Evolutionary conservation across 2,888 invertebrate species (phyloP).

Genomic region (Pandemis corylana): DNA sequence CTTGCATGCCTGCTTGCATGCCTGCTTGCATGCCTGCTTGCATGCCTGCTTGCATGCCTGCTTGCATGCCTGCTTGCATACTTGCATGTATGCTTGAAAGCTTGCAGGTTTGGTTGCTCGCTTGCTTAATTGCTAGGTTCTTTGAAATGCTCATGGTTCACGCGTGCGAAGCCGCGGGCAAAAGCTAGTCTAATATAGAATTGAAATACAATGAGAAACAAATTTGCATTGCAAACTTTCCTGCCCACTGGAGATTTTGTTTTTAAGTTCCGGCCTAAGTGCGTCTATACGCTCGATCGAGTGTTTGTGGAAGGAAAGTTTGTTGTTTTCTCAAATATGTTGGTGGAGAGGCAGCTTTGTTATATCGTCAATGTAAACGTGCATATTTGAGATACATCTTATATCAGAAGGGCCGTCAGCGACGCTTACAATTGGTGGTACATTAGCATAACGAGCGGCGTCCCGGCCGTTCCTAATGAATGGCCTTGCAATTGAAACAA

Average conservation of each 20-base stretch:
- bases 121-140: too few relatives aligned
- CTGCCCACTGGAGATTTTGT: constrained; percentile 24
- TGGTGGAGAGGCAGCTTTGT: background rate
- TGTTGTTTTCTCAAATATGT: background rate
- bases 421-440: constrained; percentile 56
- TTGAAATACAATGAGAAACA: constrained; percentile 28
- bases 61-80: too few relatives aligned
- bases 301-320: constrained; percentile 2
- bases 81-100: too few relatives aligned
- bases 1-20: too few relatives aligned
- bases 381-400: constrained; percentile 36
- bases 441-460: constrained; percentile 74
- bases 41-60: too few relatives aligned
- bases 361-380: constrained; percentile 7
- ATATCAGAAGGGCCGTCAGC: constrained; percentile 38
- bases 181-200: constrained; percentile 33
- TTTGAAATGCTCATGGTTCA: too few relatives aligned
- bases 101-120: too few relatives aligned
- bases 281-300: background rate
- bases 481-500: constrained; percentile 78
- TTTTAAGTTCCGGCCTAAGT: constrained; percentile 10
- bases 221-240: constrained; percentile 31
- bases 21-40: too few relatives aligned
- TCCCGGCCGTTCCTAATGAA: constrained; percentile 69
- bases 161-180: too few relatives aligned